Conservation (phyloP, 2,888 invertebrate species). For the Lithosia quadra region DNA sequence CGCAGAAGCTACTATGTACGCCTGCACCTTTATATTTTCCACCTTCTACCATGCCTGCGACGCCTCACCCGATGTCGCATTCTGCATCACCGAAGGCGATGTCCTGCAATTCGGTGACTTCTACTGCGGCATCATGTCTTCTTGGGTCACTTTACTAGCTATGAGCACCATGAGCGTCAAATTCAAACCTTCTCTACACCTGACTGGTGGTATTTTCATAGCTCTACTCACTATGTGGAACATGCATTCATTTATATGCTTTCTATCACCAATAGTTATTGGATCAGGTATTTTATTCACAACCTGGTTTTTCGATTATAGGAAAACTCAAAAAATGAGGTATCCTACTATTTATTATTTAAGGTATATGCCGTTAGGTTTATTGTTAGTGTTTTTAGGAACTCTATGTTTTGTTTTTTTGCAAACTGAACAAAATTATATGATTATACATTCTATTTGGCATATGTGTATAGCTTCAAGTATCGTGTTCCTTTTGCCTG, state of each 20-base stretch:
- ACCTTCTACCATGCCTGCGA: constrained; percentile 97
- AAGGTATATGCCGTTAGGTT: constrained; percentile 89
- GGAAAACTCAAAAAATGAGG: constrained; percentile 85
- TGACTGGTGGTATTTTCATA: constrained; percentile 92
- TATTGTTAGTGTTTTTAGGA: constrained; percentile 90
- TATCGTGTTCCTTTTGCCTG: constrained; percentile 93
- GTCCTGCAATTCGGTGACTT: constrained; percentile 96
- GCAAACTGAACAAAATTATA: constrained; percentile 95
- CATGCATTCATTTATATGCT: constrained; percentile 93
- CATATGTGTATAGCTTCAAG: constrained; percentile 94
- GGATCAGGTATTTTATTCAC: constrained; percentile 89
- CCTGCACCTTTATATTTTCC: constrained; percentile 94
- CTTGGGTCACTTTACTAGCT: constrained; percentile 95
- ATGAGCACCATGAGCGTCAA: constrained; percentile 91
- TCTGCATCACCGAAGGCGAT: constrained; percentile 91
- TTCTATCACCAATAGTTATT: constrained; percentile 90
- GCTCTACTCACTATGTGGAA: constrained; percentile 94
- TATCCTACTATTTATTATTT: constrained; percentile 89
- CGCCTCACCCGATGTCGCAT: constrained; percentile 92
- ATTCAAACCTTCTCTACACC: constrained; percentile 88
- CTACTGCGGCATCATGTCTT: constrained; percentile 94
- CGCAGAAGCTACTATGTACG: constrained; percentile 93
- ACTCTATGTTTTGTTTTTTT: constrained; percentile 93
- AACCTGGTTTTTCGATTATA: constrained; percentile 91
- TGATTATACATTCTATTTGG: constrained; percentile 95